Evolutionary conservation across 2,113 vertebrate genomes (phyloP), one percentile per base, ranked within the genome.

Genomic region (Microtus oregoni): DNA sequence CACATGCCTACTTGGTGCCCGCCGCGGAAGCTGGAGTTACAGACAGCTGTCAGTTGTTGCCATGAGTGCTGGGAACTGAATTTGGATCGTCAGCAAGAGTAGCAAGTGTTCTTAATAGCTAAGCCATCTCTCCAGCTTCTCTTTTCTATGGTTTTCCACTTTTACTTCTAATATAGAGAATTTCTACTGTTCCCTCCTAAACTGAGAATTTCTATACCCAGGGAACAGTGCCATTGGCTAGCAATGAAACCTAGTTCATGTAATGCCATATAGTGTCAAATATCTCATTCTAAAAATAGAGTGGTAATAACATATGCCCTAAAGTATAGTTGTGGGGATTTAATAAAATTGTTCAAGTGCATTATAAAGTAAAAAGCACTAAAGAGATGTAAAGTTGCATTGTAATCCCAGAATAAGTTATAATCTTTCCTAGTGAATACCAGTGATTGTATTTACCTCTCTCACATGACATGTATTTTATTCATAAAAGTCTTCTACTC

Each of bases 361-460:
- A 47, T 47, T 81, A 50, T 41, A 96, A 75, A 95, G 72, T 63
- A 92, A 89, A 96, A 95, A 86, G 63, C 28, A 89, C 58, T 79
- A 82, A 26, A 61, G 10, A 86, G 38, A 92, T 50, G 4, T 91
- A 91, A 78, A 79, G 65, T 93, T 90, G 77, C 26, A 63, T 67
- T 61, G 65, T 15, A 82, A 93, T 28, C 32, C 61, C 22, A 38
- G 32, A 96, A 86, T 22, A 38, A 89, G 24, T 67, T 7, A 77
- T 67, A 95, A 50, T 87, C 82, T 79, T 85, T 92, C 32, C 81
- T 72, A 61, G 38, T 89, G 41, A 92, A 89, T 38, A 61, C 12
- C 19, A 70, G 0, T 65, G n/a, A 82, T 35, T 28, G 47, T 22
- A 81, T 63, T 94, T 81, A 63, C 38, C 17, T 47, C 38, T 68